phyloP scores from a whole-genome alignment of 92 coral and sea anemone genomes.

The Chrysogorgia sp. region DNA sequence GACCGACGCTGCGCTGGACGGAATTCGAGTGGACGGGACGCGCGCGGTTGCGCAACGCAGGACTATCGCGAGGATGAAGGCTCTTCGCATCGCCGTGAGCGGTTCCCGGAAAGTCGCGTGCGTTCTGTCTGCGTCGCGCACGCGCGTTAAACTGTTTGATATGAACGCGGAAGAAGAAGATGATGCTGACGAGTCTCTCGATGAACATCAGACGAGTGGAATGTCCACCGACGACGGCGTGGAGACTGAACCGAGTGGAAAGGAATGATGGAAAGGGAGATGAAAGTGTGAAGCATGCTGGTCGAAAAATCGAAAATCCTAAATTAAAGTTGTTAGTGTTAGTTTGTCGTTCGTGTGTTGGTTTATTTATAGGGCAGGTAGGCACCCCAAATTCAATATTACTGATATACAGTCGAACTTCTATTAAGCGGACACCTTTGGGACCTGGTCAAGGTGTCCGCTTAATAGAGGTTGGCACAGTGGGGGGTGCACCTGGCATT shows the following conservation, averaged over 20 bases:
- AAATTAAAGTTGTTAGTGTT: too few species aligned
- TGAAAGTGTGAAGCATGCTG: too few species aligned
- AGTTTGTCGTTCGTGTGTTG: too few species aligned
- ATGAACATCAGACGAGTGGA: slow-evolving; percentile 31
- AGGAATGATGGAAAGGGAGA: not conserved
- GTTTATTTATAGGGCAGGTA: too few species aligned
- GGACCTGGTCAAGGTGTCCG: too few species aligned
- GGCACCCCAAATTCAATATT: too few species aligned
- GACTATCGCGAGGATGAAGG: slow-evolving; percentile 72
- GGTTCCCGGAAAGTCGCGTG: slow-evolving; percentile 91
- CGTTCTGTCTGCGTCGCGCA: slow-evolving; percentile 73
- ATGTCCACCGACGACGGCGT: slow-evolving; percentile 17
- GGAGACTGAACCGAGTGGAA: not conserved
- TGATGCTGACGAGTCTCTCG: slow-evolving; percentile 68
- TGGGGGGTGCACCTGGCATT: too few species aligned
- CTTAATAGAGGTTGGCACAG: too few species aligned
- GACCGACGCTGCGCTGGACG: not conserved
- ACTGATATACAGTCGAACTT: too few species aligned
- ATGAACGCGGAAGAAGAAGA: slow-evolving; percentile 99
- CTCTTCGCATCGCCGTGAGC: slow-evolving; percentile 78
- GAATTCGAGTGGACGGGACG: slow-evolving; percentile 8
- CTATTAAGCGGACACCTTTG: too few species aligned
- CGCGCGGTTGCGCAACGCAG: slow-evolving; percentile 68
- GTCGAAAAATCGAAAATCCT: too few species aligned
- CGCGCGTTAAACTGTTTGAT: slow-evolving; percentile 80